A percentile compares a stretch with the other conserved stretches of the same genome.
phyloP scores from a whole-genome alignment of 2,797 vertebrate species.

The Intellagama lesueurii region DNA sequence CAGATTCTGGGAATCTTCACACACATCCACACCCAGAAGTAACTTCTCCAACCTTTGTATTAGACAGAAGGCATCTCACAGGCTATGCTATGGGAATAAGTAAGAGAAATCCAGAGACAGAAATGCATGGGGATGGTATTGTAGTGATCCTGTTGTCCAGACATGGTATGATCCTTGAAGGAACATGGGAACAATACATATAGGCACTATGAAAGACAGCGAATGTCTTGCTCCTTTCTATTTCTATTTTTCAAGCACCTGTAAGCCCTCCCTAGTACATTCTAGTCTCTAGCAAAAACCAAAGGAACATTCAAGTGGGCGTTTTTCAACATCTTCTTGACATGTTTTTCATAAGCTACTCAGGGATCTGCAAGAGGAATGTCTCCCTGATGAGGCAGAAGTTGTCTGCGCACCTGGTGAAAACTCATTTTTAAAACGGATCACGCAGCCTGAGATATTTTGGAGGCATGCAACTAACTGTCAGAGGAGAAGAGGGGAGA shows the following conservation, averaged over 20 bases:
- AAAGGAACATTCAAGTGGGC: not conserved
- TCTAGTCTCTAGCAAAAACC: not conserved
- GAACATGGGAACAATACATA: not conserved
- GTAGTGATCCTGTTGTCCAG: too few relatives aligned
- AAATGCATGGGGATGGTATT: too few relatives aligned
- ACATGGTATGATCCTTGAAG: not conserved
- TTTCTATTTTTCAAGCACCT: not conserved
- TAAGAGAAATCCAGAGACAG: too few relatives aligned
- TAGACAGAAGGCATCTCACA: too few relatives aligned
- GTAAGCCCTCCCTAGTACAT: not conserved
- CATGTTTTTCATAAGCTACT: not conserved
- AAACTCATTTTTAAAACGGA: not conserved
- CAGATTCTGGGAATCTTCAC: too few relatives aligned
- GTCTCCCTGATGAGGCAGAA: not conserved
- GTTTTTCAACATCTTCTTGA: not conserved
- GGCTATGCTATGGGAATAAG: too few relatives aligned
- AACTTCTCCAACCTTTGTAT: too few relatives aligned
- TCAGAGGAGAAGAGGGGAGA: constrained; percentile 39
- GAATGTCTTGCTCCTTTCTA: not conserved
- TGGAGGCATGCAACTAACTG: not conserved
- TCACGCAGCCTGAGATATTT: constrained; percentile 31
- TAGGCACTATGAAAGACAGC: not conserved
- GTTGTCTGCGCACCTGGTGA: not conserved
- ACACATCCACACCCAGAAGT: too few relatives aligned
- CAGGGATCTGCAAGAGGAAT: not conserved